Conservation (phyloP, 2,888 invertebrate species). For the Branchellion lobata region DNA sequence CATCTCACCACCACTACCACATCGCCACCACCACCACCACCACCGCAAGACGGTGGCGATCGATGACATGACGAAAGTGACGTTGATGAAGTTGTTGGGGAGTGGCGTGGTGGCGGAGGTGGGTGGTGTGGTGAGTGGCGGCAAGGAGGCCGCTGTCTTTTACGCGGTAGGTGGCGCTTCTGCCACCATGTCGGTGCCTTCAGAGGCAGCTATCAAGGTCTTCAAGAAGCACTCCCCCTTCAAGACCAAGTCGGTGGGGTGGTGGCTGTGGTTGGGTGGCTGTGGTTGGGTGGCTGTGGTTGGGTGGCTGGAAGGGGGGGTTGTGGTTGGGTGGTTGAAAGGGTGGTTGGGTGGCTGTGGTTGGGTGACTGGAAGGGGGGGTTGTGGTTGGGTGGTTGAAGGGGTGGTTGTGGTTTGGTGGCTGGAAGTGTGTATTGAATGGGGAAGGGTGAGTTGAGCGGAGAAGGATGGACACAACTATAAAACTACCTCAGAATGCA, state of each 20-base stretch:
- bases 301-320: neutral
- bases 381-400: neutral
- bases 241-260: slow-evolving; percentile 63
- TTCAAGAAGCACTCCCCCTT: slow-evolving; percentile 69
- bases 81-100: slow-evolving; percentile 67
- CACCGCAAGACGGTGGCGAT: slow-evolving; percentile 61
- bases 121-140: slow-evolving; percentile 67
- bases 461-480: no score
- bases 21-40: no score
- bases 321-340: neutral
- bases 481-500: no score
- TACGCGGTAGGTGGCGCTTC: slow-evolving; percentile 64
- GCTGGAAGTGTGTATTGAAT: neutral
- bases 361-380: neutral
- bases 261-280: neutral
- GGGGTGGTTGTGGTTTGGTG: neutral
- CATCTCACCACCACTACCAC: no score
- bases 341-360: neutral
- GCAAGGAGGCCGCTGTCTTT: slow-evolving; percentile 67
- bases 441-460: neutral
- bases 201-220: slow-evolving; percentile 67
- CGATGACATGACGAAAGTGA: slow-evolving; percentile 66
- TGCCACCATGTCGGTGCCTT: slow-evolving; percentile 57
- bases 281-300: neutral
- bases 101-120: slow-evolving; percentile 65